Evolutionary conservation across 1,140 invertebrate genomes (phyloP).

Genomic region (Drosophila repletoides): DNA sequence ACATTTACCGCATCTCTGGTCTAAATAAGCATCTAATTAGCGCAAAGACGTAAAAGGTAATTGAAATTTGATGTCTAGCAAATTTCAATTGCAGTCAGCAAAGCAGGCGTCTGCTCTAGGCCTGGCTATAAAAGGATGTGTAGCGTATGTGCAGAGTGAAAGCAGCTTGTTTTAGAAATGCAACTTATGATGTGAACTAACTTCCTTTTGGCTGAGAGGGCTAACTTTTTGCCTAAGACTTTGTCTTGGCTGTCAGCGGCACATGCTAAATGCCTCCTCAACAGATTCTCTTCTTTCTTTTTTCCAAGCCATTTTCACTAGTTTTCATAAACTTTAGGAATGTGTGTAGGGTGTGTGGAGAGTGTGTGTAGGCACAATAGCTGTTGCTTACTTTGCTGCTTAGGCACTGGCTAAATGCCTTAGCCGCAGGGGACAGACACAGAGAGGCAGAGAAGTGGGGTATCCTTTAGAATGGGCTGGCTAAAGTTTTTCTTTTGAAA

Average conservation of each 20-base stretch:
- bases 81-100: slow-evolving; percentile 55
- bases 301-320: slow-evolving; percentile 36
- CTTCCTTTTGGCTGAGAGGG: slow-evolving; percentile 1
- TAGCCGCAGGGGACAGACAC: slow-evolving; percentile 44
- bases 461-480: slow-evolving; percentile 1
- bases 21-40: too few relatives aligned
- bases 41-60: too few relatives aligned
- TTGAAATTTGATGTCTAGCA: slow-evolving; percentile 69
- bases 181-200: slow-evolving; percentile 24
- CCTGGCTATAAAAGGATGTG: not conserved
- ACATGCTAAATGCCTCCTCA: slow-evolving; percentile 53
- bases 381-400: slow-evolving; percentile 65
- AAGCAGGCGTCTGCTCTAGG: not conserved
- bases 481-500: slow-evolving; percentile 40
- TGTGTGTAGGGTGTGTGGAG: slow-evolving; percentile 16
- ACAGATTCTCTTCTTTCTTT: slow-evolving; percentile 11
- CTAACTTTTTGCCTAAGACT: slow-evolving; percentile 22
- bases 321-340: slow-evolving; percentile 59
- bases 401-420: slow-evolving; percentile 67
- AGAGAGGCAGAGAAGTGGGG: not conserved
- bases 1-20: too few relatives aligned
- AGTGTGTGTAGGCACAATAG: slow-evolving; percentile 29
- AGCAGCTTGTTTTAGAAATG: slow-evolving; percentile 2
- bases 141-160: not conserved
- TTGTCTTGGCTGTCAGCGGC: slow-evolving; percentile 35